Conservation (phyloP, 1,140 invertebrate genomes). For the Manduca sexta region DNA sequence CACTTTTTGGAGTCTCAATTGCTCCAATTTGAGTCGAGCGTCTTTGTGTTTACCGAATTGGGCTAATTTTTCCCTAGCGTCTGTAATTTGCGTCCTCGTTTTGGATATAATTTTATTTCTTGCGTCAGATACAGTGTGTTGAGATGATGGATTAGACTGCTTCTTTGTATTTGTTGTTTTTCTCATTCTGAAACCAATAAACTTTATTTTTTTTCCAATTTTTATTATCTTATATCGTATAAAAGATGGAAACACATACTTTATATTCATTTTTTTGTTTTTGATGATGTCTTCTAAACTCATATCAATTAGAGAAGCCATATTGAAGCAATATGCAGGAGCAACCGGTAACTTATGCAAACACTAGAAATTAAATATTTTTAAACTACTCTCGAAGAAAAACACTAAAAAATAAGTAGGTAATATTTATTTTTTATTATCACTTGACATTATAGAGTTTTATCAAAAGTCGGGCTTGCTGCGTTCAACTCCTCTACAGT, state of each 20-base stretch:
- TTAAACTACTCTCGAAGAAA: too few species aligned
- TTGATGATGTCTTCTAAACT: slow-evolving; percentile 66
- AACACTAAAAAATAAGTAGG: too few species aligned
- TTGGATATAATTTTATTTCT: slow-evolving; percentile 80
- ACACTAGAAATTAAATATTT: too few species aligned
- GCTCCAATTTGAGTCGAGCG: slow-evolving; percentile 77
- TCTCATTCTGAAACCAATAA: not conserved
- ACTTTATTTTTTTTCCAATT: too few species aligned
- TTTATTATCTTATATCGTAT: too few species aligned
- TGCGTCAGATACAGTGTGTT: slow-evolving; percentile 70
- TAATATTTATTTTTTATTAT: too few species aligned
- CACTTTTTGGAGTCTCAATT: slow-evolving; percentile 67
- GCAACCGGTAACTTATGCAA: too few species aligned
- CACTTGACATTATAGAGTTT: too few species aligned
- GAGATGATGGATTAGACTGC: slow-evolving; percentile 9
- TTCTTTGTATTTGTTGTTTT: not conserved
- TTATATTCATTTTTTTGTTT: slow-evolving; percentile 43
- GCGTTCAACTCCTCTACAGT: too few species aligned
- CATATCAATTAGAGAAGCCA: slow-evolving; percentile 57
- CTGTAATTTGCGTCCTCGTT: slow-evolving; percentile 77
- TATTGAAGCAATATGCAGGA: slow-evolving; percentile 6
- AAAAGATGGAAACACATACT: slow-evolving; percentile 18
- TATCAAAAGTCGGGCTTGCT: too few species aligned
- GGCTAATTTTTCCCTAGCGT: slow-evolving; percentile 79
- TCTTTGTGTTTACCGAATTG: slow-evolving; percentile 80